Base-by-base conservation (phyloP, 2,113 vertebrate species). In the Salvelinus sp. region DNA sequence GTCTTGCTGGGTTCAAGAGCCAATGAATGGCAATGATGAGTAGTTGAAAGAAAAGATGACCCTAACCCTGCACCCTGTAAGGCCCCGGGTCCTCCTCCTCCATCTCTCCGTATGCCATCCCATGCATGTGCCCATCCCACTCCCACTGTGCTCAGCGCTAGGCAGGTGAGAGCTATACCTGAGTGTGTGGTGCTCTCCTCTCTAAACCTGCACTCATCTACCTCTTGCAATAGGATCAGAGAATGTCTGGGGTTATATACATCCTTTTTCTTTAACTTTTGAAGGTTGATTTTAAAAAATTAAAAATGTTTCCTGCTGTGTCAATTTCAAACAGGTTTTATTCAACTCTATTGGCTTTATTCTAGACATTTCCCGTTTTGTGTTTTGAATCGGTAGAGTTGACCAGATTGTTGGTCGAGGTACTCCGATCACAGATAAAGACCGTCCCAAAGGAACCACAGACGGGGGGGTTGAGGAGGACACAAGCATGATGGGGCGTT, bases 321-420 rank as follows among this genome's bases (percentile, higher is more conserved):
- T 62, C 16, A 16, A 54, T 62, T 62, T 13, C 5, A n/a, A 62
- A 18, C n/a, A n/a, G n/a, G n/a, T 62, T 7, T n/a, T 60, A 6
- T 6, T n/a, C 1, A 60, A 60, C 18, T 2, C 6, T 62, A 23
- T 22, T 22, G 25, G n/a, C 48, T 78, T 73, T 71, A 80, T 83
- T 48, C 23, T 79, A 81, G 75, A 70, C 72, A 68, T 76, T 78
- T 14, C 28, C 7, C 75, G 9, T 72, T 72, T 30, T 85, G 57
- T 83, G 6, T 83, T 58, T 75, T 81, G 16, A 33, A 77, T 69
- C 71, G 75, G 44, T 92, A 99, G 98, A 93, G 97, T 99, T 90
- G 98, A 99, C 93, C 98, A 99, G 92, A 99, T 99, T 0, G 96
- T 99, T 70, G 98, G 98, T 62, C 93, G 97, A 89, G 96, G 97